These are phyloP conservation scores for Mus spretus DNA, from an alignment of 2,797 vertebrate genomes.

Conservation along the genomic window DNA sequence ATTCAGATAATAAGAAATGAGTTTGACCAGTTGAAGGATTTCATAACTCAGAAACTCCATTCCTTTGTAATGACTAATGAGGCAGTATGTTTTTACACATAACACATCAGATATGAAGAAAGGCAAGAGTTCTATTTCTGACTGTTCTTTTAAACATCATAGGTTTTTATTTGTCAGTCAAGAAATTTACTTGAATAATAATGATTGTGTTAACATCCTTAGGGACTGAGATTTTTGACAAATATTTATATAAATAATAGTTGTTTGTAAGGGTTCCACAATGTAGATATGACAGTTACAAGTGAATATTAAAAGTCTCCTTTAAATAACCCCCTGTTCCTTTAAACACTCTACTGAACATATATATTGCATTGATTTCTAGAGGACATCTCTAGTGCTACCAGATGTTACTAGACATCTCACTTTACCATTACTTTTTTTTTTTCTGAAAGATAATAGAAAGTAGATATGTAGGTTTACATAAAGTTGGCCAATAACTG, in stretches of 20 bases:
- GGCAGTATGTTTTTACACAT: slow-evolving; percentile 46
- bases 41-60: slow-evolving; percentile 55
- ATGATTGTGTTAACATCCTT: slow-evolving; percentile 29
- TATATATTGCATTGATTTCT: not conserved
- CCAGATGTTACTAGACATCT: not conserved
- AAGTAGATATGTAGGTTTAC: not conserved
- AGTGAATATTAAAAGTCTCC: not conserved
- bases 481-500: not conserved
- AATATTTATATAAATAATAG: slow-evolving; percentile 10
- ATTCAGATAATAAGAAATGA: slow-evolving; percentile 65
- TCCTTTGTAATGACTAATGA: slow-evolving; percentile 66
- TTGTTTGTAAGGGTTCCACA: not conserved
- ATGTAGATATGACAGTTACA: not conserved
- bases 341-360: not conserved
- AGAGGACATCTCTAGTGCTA: not conserved
- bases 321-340: not conserved
- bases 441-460: not conserved
- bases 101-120: slow-evolving; percentile 34
- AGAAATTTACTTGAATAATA: not conserved
- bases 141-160: slow-evolving; percentile 39
- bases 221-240: not conserved
- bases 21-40: slow-evolving; percentile 64
- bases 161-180: slow-evolving; percentile 19
- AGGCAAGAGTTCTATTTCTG: slow-evolving; percentile 57
- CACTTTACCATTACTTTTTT: not conserved